Conservation (phyloP, 2,888 invertebrate genomes). For the Dicyrtoma fusca region DNA sequence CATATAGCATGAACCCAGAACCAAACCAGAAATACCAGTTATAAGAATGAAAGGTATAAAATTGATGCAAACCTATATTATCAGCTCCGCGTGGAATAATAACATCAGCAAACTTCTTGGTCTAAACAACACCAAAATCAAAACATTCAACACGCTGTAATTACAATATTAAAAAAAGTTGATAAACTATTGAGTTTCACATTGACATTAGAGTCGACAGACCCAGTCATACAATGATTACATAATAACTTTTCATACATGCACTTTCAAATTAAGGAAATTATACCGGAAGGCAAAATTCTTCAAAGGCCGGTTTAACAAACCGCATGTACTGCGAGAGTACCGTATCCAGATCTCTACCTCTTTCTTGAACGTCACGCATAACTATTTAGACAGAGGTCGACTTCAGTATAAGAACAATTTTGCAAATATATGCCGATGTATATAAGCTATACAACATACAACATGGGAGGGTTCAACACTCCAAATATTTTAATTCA, state of each 20-base stretch:
- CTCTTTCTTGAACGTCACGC: constrained; percentile 92
- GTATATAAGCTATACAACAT: neutral
- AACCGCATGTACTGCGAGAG: constrained; percentile 95
- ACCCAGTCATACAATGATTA: too few species aligned
- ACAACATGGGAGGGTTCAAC: too few species aligned
- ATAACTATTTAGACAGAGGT: constrained; percentile 69
- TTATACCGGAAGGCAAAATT: constrained; percentile 94
- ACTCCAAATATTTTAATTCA: constrained; percentile 60
- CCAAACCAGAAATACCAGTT: too few species aligned
- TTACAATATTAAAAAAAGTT: too few species aligned
- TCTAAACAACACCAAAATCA: constrained; percentile 64
- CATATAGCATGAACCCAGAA: too few species aligned
- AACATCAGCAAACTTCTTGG: constrained; percentile 99
- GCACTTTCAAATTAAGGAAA: constrained; percentile 7
- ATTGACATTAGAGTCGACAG: too few species aligned
- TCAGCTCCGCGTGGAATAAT: constrained; percentile 99
- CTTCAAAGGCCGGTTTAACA: constrained; percentile 99
- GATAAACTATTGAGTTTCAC: too few species aligned
- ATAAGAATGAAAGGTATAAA: constrained; percentile 37
- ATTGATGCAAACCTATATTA: constrained; percentile 77
- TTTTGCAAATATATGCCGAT: neutral
- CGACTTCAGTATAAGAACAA: neutral
- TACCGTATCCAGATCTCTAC: constrained; percentile 90
- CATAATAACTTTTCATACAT: too few species aligned
- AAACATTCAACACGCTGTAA: neutral